phyloP scores from a whole-genome alignment of 2,888 invertebrate species.

The Pasiphila rectangulata region DNA sequence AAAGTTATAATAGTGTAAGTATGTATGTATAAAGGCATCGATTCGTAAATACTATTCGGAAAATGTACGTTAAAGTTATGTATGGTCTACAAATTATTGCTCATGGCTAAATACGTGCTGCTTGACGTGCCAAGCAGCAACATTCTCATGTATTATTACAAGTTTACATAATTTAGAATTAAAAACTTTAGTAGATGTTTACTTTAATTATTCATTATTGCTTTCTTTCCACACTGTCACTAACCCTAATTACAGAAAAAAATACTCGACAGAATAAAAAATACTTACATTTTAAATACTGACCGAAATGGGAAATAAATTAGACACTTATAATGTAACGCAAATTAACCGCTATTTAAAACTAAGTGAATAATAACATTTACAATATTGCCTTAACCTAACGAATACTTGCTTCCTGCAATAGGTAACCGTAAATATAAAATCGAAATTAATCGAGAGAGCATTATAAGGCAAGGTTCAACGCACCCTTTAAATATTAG shows the following conservation, averaged over 20 bases:
- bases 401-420: conserved; percentile 78
- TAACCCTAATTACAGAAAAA: conserved; percentile 44
- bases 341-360: conserved; percentile 50
- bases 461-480: conserved; percentile 76
- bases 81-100: conserved; percentile 16
- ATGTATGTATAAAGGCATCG: conserved; percentile 46
- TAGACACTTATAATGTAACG: conserved; percentile 62
- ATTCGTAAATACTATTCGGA: conserved; percentile 36
- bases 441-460: conserved; percentile 73
- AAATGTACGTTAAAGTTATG: conserved; percentile 29
- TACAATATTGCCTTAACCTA: conserved; percentile 72
- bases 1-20: conserved; percentile 39
- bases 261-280: conserved; percentile 65
- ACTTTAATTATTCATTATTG: conserved; percentile 39
- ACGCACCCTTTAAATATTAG: conserved; percentile 37
- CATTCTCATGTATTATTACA: conserved; percentile 10
- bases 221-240: conserved; percentile 52
- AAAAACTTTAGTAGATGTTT: conserved; percentile 14
- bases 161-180: conserved; percentile 2
- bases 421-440: conserved; percentile 78
- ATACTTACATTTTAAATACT: conserved; percentile 79
- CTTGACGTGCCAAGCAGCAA: conserved; percentile 25
- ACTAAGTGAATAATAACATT: conserved; percentile 67
- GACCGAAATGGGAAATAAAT: conserved; percentile 80
- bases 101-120: conserved; percentile 28